Percentiles rank a stretch among this genome's conserved stretches.
Evolutionary conservation across 2,113 vertebrate genomes (phyloP).

Genomic region (Australoheros scitulus): DNA sequence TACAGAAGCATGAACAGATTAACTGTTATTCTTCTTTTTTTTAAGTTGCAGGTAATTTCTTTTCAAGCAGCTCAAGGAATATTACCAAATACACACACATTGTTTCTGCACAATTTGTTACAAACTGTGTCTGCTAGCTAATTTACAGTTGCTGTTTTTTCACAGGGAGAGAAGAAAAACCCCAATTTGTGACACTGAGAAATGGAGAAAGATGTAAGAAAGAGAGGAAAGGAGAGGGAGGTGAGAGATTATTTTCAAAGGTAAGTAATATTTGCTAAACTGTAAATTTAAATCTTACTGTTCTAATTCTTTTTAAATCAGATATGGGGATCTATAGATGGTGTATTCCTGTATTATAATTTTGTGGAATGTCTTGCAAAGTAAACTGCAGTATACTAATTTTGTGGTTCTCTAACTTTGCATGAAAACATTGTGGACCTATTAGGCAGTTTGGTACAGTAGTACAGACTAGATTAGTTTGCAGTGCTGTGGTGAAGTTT

Average conservation of each 20-base stretch:
- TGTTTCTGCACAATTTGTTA: background rate
- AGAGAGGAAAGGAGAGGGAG: background rate
- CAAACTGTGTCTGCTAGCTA: background rate
- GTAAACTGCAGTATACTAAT: background rate
- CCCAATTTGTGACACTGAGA: background rate
- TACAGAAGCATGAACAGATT: background rate
- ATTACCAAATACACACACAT: background rate
- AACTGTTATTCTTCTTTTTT: background rate
- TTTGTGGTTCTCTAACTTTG: background rate
- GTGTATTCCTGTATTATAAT: background rate
- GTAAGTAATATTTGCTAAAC: background rate
- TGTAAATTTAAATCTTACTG: background rate
- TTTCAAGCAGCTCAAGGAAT: background rate
- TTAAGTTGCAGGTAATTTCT: background rate
- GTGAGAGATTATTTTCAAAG: background rate
- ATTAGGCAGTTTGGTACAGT: background rate
- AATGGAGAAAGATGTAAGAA: background rate
- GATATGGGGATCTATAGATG: background rate
- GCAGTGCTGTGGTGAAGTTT: no score
- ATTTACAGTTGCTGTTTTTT: background rate
- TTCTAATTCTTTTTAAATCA: background rate
- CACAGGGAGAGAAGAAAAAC: background rate
- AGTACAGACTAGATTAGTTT: background rate
- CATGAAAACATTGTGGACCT: background rate
- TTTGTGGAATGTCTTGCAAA: background rate